A percentile compares a stretch with the other conserved stretches of the same genome.
Conservation (phyloP, 2,113 vertebrate species). For the Probosciger aterrimus region DNA sequence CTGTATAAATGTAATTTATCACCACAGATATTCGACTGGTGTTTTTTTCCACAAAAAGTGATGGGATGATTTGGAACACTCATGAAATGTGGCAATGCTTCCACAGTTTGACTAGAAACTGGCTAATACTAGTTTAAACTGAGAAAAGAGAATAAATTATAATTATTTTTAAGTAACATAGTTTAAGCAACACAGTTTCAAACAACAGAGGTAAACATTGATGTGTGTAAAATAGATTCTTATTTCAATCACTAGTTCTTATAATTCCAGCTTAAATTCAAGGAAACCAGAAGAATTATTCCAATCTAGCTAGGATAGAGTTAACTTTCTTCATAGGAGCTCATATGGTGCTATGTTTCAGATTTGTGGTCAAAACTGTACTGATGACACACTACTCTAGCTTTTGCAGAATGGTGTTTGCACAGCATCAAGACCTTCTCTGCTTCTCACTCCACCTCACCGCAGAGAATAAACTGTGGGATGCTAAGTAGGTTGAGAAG, state of each 20-base stretch:
- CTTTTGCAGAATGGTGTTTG: background rate
- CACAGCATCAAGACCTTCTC: background rate
- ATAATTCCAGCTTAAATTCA: background rate
- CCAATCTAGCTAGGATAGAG: background rate
- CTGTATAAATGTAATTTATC: background rate
- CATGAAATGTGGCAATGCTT: background rate
- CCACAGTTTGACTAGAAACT: background rate
- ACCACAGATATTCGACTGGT: background rate
- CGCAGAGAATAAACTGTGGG: background rate
- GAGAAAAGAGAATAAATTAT: background rate
- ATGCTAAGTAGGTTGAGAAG: rapidly evolving
- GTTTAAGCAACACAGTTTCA: background rate
- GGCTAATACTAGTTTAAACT: background rate
- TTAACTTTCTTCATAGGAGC: background rate
- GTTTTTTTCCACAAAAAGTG: background rate
- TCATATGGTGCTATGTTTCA: background rate
- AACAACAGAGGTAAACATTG: background rate
- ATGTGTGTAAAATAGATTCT: background rate
- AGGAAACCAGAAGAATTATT: background rate
- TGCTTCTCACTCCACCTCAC: background rate
- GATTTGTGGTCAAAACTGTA: background rate
- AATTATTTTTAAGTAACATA: background rate
- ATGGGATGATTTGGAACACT: background rate
- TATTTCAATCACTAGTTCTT: background rate
- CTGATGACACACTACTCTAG: background rate